Evolutionary conservation across 2,113 vertebrate species (phyloP), one percentile per base, ranked within the genome.

Genomic region (Scomber scombrus): DNA sequence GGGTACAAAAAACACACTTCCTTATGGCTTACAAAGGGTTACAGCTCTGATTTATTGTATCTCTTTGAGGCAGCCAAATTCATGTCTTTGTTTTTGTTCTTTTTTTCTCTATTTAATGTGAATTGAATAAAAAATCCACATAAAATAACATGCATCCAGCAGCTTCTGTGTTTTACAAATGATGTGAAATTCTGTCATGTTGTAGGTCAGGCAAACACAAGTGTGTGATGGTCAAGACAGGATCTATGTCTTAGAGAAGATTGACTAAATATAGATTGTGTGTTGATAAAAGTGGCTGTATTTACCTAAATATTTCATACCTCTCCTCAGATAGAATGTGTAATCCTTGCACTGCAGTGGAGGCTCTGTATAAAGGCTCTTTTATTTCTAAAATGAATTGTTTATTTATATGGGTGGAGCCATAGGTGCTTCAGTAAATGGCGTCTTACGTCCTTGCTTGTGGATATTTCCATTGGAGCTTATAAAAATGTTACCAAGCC

Each of bases 401-500:
- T 92, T 93, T 93, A 86, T 92, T 94, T 92, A 85, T 96, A 95
- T 0, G 95, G 95, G 23, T 90, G 94, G 0, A 93, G 95, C 93
- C 0, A 96, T 95, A 29, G 95, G 96, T 84, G 88, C 95, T 47
- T 94, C 90, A 1, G 97, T 85, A 80, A 88, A 89, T 90, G 82
- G 68, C 31, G 64, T 82, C 64, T 80, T 74, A 45, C 9, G 85
- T 85, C 70, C 78, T 31, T 75, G 80, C 65, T 85, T 90, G 85
- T 91, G 56, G 88, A 87, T 82, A 71, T 94, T 94, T 94, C 89
- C 89, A 90, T 68, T 31, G 16, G 78, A 82, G 71, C 75, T 86
- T 80, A 81, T 83, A 82, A 87, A 89, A 87, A 81, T 76, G 75
- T 84, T 67, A 78, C 78, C 29, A 67, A 75, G 86, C 60, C 21